phyloP scores from a whole-genome alignment of 1,140 invertebrate species.

The Berghia stephanieae region DNA sequence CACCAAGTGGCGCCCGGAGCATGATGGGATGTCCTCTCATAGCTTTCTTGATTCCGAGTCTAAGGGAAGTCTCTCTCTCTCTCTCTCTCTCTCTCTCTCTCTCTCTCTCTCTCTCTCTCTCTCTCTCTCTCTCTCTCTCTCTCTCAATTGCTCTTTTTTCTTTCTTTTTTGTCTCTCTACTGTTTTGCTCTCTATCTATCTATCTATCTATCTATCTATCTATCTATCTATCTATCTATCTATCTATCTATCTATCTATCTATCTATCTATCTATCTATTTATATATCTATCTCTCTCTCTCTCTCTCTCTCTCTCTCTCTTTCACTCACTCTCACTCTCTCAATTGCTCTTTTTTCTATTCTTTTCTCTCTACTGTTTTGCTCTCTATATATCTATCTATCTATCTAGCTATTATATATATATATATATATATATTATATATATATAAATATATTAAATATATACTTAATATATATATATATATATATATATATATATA shows the following conservation, averaged over 20 bases:
- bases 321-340: not conserved
- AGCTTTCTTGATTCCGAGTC: too few relatives aligned
- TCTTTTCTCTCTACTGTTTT: not conserved
- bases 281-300: not conserved
- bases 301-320: constrained; percentile 6
- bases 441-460: too few relatives aligned
- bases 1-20: too few relatives aligned
- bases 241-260: not conserved
- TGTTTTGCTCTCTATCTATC: not conserved
- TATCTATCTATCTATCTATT: not conserved
- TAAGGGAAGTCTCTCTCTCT: too few relatives aligned
- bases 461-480: too few relatives aligned
- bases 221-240: constrained; percentile 1
- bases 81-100: not conserved
- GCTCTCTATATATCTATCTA: too few relatives aligned
- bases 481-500: too few relatives aligned
- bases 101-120: not conserved
- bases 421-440: too few relatives aligned
- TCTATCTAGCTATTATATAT: too few relatives aligned
- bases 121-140: not conserved
- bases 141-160: not conserved
- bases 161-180: not conserved
- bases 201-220: not conserved
- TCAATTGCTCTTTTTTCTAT: not conserved
- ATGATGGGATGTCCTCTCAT: too few relatives aligned